These are phyloP conservation scores for Habroteleia sp. DNA, from an alignment of 2,888 invertebrate species.

Conservation along the genomic window DNA sequence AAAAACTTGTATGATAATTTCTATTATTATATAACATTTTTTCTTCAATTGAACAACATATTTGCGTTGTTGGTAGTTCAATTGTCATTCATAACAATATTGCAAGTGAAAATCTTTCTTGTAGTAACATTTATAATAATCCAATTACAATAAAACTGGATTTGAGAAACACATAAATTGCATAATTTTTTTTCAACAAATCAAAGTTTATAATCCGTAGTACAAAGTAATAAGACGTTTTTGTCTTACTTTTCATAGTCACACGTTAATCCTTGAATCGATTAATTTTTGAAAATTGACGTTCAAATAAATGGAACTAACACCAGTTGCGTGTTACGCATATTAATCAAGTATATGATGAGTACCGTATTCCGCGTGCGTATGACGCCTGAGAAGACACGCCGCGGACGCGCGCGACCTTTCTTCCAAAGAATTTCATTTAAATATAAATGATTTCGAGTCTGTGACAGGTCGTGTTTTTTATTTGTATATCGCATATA, in stretches of 20 bases:
- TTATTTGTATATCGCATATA: not conserved
- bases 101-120: too few species aligned
- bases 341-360: conserved; percentile 41
- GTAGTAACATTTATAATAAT: not conserved
- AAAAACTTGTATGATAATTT: conserved; percentile 44
- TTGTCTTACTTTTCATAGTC: conserved; percentile 15
- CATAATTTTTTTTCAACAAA: too few species aligned
- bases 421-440: conserved; percentile 59
- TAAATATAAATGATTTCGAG: conserved; percentile 59
- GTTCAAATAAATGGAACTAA: conserved; percentile 35
- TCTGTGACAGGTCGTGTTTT: conserved; percentile 35
- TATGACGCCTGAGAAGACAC: conserved; percentile 40
- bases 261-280: conserved; percentile 32
- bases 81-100: conserved; percentile 6
- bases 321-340: conserved; percentile 25
- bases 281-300: conserved; percentile 44
- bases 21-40: conserved; percentile 52
- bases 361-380: conserved; percentile 60
- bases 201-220: too few species aligned
- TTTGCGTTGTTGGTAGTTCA: conserved; percentile 16
- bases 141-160: too few species aligned
- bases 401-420: conserved; percentile 43
- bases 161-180: too few species aligned
- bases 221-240: too few species aligned
- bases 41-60: conserved; percentile 2